Base-by-base conservation (phyloP, 2,797 vertebrate genomes). In the Echiichthys vipera region DNA sequence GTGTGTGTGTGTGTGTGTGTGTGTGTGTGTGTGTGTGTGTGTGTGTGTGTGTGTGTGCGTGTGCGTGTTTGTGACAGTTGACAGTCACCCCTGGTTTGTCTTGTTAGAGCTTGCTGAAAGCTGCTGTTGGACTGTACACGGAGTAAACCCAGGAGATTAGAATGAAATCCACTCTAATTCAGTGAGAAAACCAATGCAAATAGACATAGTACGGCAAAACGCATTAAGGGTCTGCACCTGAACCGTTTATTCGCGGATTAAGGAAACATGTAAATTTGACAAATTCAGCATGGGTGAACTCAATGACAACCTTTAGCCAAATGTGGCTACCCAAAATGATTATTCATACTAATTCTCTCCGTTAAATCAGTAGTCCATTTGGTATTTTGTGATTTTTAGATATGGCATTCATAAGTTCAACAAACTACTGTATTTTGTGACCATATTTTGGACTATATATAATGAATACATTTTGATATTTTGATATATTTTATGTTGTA, bases 131-230 rank as follows among this genome's bases (percentile, higher is more conserved):
- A 78, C 70, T 63, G 75, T 68, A 71, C 61, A 57, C 17, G 10
- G 57, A 75, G 45, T 66, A 55, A 85, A 85, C 43, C 69, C 70
- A 71, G 36, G 64, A 74, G 70, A 86, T 86, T 80, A 81, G 54
- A 65, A 53, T 11, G 27, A 85, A 87, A 75, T 55, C 20, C 24
- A 45, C 25, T 51, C 2, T 27, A 59, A 77, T 73, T 34, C 43
- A 45, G 34, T 18, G 27, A 67, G 54, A 34, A 46, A 72, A 29
- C 46, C 54, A 78, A 51, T 56, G 30, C 45, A 72, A 57, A 61
- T 22, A 39, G 34, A 71, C 40, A 57, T 49, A 37, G 47, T 51
- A 4, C 15, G 14, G 43, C 59, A 39, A 58, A 65, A 71, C 45
- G 27, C 40, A 63, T 34, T 25, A 32, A 30, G 10, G 5, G 22